These are phyloP conservation scores for Caenorhabditis sp. DNA, from an alignment of 2,888 invertebrate genomes.

Conservation along the genomic window DNA sequence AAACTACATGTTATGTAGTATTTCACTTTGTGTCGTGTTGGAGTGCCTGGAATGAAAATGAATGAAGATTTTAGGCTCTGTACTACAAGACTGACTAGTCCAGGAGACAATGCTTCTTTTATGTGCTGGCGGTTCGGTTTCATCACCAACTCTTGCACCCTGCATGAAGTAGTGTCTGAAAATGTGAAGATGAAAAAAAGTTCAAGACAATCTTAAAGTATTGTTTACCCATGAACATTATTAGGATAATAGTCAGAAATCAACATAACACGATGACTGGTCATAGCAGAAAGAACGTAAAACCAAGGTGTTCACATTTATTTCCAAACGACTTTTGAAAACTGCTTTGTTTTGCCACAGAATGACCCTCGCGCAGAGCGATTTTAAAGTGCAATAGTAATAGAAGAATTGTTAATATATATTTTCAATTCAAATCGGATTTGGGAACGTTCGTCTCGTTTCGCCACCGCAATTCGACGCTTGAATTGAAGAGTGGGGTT, in stretches of 20 bases:
- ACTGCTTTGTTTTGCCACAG: neutral
- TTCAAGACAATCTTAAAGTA: no score
- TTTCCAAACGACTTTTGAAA: neutral
- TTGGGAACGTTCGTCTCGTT: conserved; percentile 35
- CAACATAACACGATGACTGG: conserved; percentile 36
- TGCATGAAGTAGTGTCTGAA: conserved; percentile 62
- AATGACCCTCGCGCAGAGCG: conserved; percentile 4
- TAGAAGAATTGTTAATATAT: conserved; percentile 50
- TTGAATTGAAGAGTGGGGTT: conserved; percentile 47
- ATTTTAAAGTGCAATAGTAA: conserved; percentile 16
- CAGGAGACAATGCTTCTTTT: conserved; percentile 60
- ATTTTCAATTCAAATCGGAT: conserved; percentile 55
- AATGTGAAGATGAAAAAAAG: no score
- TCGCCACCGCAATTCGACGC: conserved; percentile 8
- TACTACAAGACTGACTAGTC: conserved; percentile 42
- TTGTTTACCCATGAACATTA: conserved; percentile 40
- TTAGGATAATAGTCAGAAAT: conserved; percentile 33
- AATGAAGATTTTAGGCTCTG: neutral
- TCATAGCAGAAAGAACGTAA: conserved; percentile 20
- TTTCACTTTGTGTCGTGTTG: conserved; percentile 41
- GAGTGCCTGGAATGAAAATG: conserved; percentile 56
- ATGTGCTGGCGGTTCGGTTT: conserved; percentile 42
- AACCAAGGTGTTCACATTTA: conserved; percentile 3
- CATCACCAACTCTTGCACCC: conserved; percentile 63
- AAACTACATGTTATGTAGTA: conserved; percentile 60